Base-by-base conservation (phyloP, 2,888 invertebrate species). In the Homarus gammarus region DNA sequence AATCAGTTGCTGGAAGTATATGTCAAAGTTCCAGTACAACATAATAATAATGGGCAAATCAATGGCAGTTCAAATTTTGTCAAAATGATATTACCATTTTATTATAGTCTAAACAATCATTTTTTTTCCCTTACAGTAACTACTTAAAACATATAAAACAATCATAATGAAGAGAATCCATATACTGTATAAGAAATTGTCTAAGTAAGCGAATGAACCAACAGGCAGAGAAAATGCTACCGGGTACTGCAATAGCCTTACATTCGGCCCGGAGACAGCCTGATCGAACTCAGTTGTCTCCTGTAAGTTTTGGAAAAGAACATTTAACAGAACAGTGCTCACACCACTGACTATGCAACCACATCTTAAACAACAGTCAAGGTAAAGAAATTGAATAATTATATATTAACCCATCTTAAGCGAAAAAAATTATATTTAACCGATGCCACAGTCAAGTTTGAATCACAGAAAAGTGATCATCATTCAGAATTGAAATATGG, bases 221-320 rank as follows among this genome's bases (percentile, higher is more conserved):
- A 78, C 44, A 68, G 40, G 78, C 87, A 38, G 40, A n/a, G 72
- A 81, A 82, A 87, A 56, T 72, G 87, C 87, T 79, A 79, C 72
- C 79, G 49, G 51, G 70, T 78, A 70, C 49, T 49, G 79, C 87
- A 87, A 40, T 73, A 82, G 87, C 87, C 87, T 87, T 87, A 87
- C 87, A 87, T 87, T 87, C 87, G 75, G 44, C 87, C 87, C 36
- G 87, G 87, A 87, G 87, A 87, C 87, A 87, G 82, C 75, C 87
- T 81, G 81, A 87, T 82, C 87, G 87, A 87, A 51, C 87, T 87
- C 87, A 87, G 82, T 82, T 87, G 87, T 87, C 87, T 87, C 87
- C 87, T 87, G 87, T 70, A 82, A 87, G 64, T 81, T 87, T 87
- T 87, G 87, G 87, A 87, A 82, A 87, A 86, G 51, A 86, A 86